These are phyloP conservation scores for Uloborus diversus DNA, from an alignment of 1,140 invertebrate genomes.

Conservation along the genomic window DNA sequence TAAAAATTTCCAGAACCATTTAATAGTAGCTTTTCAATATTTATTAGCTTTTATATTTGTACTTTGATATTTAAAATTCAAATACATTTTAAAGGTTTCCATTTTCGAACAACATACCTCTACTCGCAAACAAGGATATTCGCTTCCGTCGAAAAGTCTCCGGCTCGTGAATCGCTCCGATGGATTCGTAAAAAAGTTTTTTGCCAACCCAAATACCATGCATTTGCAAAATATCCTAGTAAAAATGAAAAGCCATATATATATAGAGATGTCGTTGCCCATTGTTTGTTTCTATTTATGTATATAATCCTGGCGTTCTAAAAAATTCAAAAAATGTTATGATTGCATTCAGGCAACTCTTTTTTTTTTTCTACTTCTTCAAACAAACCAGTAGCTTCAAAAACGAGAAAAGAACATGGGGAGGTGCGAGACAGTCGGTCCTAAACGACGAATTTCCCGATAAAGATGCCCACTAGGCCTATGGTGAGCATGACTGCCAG, in stretches of 20 bases:
- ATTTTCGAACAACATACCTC: not conserved
- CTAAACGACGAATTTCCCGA: conserved; percentile 49
- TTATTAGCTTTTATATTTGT: no score
- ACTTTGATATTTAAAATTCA: no score
- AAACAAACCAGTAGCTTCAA: conserved; percentile 54
- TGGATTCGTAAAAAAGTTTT: conserved; percentile 28
- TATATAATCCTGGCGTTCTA: conserved; percentile 19
- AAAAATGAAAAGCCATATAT: conserved; percentile 41
- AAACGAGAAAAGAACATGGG: conserved; percentile 18
- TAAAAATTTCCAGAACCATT: no score
- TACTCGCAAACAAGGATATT: no score
- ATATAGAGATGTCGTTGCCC: conserved; percentile 37
- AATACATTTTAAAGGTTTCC: no score
- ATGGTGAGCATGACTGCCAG: conserved; percentile 46
- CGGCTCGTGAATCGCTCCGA: no score
- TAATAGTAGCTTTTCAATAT: no score
- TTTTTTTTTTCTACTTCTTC: conserved; percentile 33
- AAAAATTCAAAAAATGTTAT: conserved; percentile 24
- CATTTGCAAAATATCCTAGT: conserved; percentile 20
- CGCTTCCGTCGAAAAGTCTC: no score
- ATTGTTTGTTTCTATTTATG: conserved; percentile 34
- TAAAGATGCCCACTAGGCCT: conserved; percentile 40
- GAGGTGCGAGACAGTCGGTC: conserved; percentile 14
- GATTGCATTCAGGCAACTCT: conserved; percentile 43
- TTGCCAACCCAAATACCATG: conserved; percentile 29